A percentile compares a stretch with the other conserved stretches of the same genome.
These are phyloP conservation scores for Apodemia zela DNA, from an alignment of 2,888 invertebrate genomes.

Conservation along the genomic window DNA sequence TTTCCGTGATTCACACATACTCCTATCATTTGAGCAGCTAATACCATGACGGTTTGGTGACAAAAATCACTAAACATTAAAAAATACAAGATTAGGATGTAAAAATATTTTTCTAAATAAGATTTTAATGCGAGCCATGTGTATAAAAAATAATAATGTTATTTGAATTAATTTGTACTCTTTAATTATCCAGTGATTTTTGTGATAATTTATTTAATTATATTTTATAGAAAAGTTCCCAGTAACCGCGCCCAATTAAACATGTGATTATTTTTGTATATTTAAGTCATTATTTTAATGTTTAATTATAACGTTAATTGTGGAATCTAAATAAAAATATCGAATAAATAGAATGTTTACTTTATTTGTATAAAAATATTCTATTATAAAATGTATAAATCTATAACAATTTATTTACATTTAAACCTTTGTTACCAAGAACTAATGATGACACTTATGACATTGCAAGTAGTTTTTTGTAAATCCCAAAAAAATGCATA, in stretches of 20 bases:
- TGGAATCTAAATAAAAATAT: slow-evolving; percentile 24
- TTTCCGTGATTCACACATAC: too few relatives aligned
- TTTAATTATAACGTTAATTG: neutral
- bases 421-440: neutral
- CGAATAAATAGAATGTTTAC: neutral
- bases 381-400: slow-evolving; percentile 3
- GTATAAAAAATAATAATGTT: too few relatives aligned
- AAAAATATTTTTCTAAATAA: neutral
- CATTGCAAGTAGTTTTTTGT: too few relatives aligned
- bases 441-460: too few relatives aligned
- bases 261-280: slow-evolving; percentile 13
- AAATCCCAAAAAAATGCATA: too few relatives aligned
- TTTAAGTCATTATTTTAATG: neutral
- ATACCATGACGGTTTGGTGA: too few relatives aligned
- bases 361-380: slow-evolving; percentile 15
- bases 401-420: neutral
- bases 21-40: too few relatives aligned
- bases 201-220: too few relatives aligned
- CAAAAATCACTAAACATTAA: too few relatives aligned
- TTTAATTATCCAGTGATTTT: too few relatives aligned
- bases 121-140: too few relatives aligned
- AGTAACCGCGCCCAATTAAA: neutral
- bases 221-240: neutral
- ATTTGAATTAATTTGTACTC: too few relatives aligned
- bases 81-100: neutral